phyloP scores from a whole-genome alignment of 1,140 invertebrate species.

The Carcinoscorpius rotundicauda region DNA sequence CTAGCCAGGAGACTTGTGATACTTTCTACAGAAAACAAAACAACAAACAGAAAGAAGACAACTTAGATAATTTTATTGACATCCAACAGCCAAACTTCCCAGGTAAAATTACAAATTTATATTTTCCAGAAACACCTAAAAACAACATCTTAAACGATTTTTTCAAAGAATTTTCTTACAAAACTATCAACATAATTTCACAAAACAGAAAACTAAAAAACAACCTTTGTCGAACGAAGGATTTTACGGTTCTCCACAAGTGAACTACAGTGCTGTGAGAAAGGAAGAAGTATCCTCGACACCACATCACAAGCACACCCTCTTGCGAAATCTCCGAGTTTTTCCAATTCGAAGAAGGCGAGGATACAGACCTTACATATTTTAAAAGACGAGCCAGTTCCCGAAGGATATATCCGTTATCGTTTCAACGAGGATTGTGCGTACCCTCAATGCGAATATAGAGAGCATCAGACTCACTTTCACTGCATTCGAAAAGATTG shows the following conservation, averaged over 20 bases:
- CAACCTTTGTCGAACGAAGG: slow-evolving; percentile 14
- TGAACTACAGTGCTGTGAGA: slow-evolving; percentile 12
- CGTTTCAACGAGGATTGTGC: slow-evolving; percentile 90
- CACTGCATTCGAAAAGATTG: slow-evolving; percentile 89
- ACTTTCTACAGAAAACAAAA: too few relatives aligned
- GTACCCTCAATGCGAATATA: slow-evolving; percentile 76
- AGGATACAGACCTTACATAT: slow-evolving; percentile 60
- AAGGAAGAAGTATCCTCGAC: slow-evolving; percentile 6
- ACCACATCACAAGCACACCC: slow-evolving; percentile 12
- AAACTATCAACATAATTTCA: too few relatives aligned
- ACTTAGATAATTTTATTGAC: too few relatives aligned
- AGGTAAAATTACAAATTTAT: too few relatives aligned
- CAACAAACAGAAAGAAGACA: too few relatives aligned
- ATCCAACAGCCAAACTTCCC: too few relatives aligned
- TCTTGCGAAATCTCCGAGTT: slow-evolving; percentile 18
- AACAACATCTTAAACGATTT: too few relatives aligned
- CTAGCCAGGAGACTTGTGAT: too few relatives aligned
- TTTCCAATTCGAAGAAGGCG: slow-evolving; percentile 52
- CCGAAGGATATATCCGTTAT: slow-evolving; percentile 82
- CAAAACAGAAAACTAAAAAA: too few relatives aligned
- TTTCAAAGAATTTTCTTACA: too few relatives aligned
- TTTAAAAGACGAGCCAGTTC: slow-evolving; percentile 79
- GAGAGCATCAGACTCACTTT: slow-evolving; percentile 92
- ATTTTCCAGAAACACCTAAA: too few relatives aligned
- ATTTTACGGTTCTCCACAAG: slow-evolving; percentile 16